These are phyloP conservation scores for Perccottus glenii DNA, from an alignment of 2,113 vertebrate genomes.

Conservation along the genomic window DNA sequence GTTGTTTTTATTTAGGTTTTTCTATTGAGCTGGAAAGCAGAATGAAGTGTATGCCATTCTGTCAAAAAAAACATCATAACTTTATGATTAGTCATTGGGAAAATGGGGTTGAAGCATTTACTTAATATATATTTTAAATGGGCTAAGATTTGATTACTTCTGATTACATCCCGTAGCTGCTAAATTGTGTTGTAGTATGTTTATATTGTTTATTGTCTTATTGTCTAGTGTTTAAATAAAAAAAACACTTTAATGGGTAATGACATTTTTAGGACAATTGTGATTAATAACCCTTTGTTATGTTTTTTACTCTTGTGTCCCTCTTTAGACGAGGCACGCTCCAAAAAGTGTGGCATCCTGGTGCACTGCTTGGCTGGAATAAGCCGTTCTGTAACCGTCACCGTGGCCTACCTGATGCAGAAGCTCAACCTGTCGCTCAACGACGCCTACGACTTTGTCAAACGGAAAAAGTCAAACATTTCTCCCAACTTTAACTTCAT, in stretches of 20 bases:
- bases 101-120: background rate
- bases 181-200: too few relatives aligned
- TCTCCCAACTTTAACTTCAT: slow-evolving; percentile 99
- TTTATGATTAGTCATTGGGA: background rate
- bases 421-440: slow-evolving; percentile 99
- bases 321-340: slow-evolving; percentile 93
- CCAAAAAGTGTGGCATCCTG: slow-evolving; percentile 97
- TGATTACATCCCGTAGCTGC: too few relatives aligned
- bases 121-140: too few relatives aligned
- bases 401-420: slow-evolving; percentile 99
- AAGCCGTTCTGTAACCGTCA: slow-evolving; percentile 97
- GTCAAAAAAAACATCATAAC: slow-evolving; percentile 5
- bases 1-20: slow-evolving; percentile 47
- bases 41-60: slow-evolving; percentile 39
- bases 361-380: slow-evolving; percentile 98
- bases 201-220: too few relatives aligned
- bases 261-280: too few relatives aligned
- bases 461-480: slow-evolving; percentile 99
- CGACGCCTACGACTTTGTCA: slow-evolving; percentile 97
- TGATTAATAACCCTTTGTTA: background rate
- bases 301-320: background rate
- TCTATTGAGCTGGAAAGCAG: slow-evolving; percentile 38
- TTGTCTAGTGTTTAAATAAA: too few relatives aligned
- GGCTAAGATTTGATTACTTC: too few relatives aligned
- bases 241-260: too few relatives aligned